Percentiles rank a stretch among this genome's conserved stretches.
phyloP scores from a whole-genome alignment of 2,113 vertebrate genomes.

The Odontophorus gujanensis region DNA sequence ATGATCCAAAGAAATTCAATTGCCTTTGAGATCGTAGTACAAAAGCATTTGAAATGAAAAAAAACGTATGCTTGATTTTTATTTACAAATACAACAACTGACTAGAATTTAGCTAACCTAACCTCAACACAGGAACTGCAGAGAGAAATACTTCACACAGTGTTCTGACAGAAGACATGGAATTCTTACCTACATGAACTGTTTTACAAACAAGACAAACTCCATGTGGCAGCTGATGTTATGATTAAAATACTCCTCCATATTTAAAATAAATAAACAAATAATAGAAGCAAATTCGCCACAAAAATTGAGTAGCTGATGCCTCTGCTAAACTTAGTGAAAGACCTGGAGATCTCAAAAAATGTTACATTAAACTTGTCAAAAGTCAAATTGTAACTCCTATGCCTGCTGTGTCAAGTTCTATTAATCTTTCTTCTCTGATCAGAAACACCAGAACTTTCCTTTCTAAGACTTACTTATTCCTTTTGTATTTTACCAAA shows the following conservation, averaged over 20 bases:
- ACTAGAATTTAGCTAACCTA: neutral
- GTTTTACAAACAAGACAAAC: neutral
- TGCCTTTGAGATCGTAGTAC: neutral
- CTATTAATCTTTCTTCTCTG: neutral
- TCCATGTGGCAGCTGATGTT: neutral
- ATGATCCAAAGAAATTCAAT: neutral
- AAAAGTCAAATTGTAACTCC: neutral
- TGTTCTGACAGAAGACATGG: neutral
- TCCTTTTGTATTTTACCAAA: neutral
- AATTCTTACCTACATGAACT: neutral
- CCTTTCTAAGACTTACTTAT: neutral
- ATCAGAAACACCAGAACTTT: neutral
- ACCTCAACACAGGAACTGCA: neutral
- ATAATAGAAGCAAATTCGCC: neutral
- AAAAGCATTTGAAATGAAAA: neutral
- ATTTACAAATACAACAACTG: neutral
- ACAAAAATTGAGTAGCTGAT: neutral
- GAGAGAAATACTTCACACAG: neutral
- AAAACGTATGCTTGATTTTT: neutral
- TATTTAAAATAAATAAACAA: neutral
- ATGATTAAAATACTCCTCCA: neutral
- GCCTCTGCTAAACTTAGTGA: neutral
- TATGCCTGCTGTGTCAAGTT: neutral
- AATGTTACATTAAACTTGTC: accelerated
- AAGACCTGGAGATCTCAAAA: neutral